Evolutionary conservation across 53 echinoderm and acorn worm species (phyloP), one percentile per base, ranked within the genome.

Genomic region (Paracentrotus lividus): DNA sequence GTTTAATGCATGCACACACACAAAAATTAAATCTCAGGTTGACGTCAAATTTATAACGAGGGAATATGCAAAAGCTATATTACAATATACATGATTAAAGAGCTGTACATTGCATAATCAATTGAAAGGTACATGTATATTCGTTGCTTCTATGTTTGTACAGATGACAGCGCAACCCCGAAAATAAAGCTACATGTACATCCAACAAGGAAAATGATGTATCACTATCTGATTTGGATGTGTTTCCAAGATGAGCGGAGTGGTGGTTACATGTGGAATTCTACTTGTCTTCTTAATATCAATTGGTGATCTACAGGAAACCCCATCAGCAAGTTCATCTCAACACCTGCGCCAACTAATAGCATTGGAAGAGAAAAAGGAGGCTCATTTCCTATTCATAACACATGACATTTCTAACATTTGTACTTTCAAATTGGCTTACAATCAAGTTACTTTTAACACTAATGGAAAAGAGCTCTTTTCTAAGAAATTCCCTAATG

Each of bases 401-500:
- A 54, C 86, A 55, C 86, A 55, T 34, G 86, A 52, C 23, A 55
- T 16, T 86, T 0, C 32, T 29, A 21, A 55, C 24, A 36, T 5
- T 34, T 86, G 86, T 54, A 55, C 55, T 54, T 86, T 21, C 20
- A 54, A 34, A 29, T 34, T 86, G 3, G 54, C 86, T 33, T 36
- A 86, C 16, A 86, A 86, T 23, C 55, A 56, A 86, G 86, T 86
- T 29, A 86, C 56, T 38, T 86, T 86, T 27, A 54, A 86, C 20
- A 56, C 21, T 7, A 86, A 86, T 33, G 86, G 86, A 56, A 86
- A 34, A 33, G 56, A 86, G 20, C 31, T 14, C 5, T 56, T 86
- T 56, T 86, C 86, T 4, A 55, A 86, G 24, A 54, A 44, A 34
- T 86, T 21, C 14, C 5, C 16, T 16, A 27, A 86, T 15, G 53